Base-by-base conservation (phyloP, 2,888 invertebrate genomes). In the Meiosimyza platycephala region DNA sequence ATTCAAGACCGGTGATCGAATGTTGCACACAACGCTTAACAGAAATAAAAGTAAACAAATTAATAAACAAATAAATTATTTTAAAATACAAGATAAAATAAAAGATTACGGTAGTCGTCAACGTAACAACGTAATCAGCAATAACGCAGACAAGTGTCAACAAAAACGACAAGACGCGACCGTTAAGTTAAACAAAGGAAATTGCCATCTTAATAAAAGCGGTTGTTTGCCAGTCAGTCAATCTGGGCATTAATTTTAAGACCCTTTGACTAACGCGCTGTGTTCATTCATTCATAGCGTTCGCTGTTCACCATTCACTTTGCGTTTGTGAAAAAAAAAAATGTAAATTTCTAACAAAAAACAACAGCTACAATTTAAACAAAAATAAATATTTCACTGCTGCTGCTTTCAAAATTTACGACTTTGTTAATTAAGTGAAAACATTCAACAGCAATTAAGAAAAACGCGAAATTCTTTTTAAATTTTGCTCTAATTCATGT, bases 401-500 rank as follows among this genome's bases (percentile, higher is more conserved):
- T 40, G 13, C 40, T 60, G 28, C 62, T 40, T 40, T 40, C 6
- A 22, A 57, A 50, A 69, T 69, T 69, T 69, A 69, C 69, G 69
- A 69, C 51, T 48, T 33, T 69, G 60, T 60, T 69, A 69, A 69
- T 69, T 69, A 69, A 60, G 69, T 69, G 69, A 60, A 69, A 69
- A 69, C 60, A 69, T 62, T 62, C 40, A 13, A 60, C 18, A 52
- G 62, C 62, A 62, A 69, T 69, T 62, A 69, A 69, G 69, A 50
- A 68, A 52, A 54, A 52, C 66, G 60, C 33, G 66, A 59, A 71
- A 57, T 71, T 57, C 54, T 60, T 16, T 66, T 63, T 15, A 18
- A 40, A 72, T 51, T 33, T 54, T 68, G 67, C 62, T 67, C 67
- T 40, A 72, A 68, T 63, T 68, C 48, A n/a, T 28, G 57, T 63